Evolutionary conservation across 2,113 vertebrate species (phyloP).

Genomic region (Leptodactylus fuscus): DNA sequence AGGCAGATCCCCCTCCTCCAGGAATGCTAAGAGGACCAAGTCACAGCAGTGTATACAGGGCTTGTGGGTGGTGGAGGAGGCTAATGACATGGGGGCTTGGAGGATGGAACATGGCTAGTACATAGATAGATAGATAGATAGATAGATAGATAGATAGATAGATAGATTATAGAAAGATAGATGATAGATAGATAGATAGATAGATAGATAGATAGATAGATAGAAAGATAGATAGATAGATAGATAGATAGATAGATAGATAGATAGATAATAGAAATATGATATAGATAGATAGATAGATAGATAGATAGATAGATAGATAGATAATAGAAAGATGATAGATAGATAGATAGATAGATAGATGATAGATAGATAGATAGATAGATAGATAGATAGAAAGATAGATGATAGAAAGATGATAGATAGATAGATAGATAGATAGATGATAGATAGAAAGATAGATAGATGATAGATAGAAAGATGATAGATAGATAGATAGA

Average conservation of each 20-base stretch:
- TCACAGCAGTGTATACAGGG: not conserved
- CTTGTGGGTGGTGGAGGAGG: not conserved
- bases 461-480: too few relatives aligned
- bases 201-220: not conserved
- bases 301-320: not conserved
- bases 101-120: not conserved
- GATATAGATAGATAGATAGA: not conserved
- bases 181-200: not conserved
- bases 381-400: too few relatives aligned
- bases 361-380: too few relatives aligned
- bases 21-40: conserved; percentile 16
- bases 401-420: too few relatives aligned
- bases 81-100: not conserved
- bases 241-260: not conserved
- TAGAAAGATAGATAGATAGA: conserved; percentile 10
- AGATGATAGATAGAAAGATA: too few relatives aligned
- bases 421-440: too few relatives aligned
- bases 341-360: too few relatives aligned
- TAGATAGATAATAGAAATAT: not conserved
- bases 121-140: not conserved
- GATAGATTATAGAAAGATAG: not conserved
- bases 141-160: not conserved
- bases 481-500: too few relatives aligned
- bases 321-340: not conserved
- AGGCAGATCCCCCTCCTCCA: not conserved